Conservation (phyloP, 2,888 invertebrate genomes). For the Archaeoteleia sp. region DNA sequence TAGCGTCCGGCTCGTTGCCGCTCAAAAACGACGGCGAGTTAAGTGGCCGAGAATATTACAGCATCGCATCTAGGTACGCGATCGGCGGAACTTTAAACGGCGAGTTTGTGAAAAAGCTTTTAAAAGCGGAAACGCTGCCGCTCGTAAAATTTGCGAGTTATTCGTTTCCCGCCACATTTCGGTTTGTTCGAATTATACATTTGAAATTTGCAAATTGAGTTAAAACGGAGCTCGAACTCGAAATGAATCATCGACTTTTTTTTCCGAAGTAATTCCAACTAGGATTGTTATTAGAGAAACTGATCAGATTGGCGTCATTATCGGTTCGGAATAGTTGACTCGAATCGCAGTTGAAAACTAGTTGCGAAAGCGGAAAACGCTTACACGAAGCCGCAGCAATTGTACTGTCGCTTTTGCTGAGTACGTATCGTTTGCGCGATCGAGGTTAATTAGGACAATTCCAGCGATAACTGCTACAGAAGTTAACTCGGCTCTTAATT, state of each 20-base stretch:
- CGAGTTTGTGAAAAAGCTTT: slow-evolving; percentile 65
- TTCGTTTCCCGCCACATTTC: slow-evolving; percentile 57
- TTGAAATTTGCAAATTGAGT: no score
- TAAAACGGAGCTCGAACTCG: slow-evolving; percentile 18
- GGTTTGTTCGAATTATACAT: no score
- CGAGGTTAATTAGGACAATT: slow-evolving; percentile 52
- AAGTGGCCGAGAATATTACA: slow-evolving; percentile 64
- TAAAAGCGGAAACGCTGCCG: slow-evolving; percentile 64
- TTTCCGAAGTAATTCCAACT: no score
- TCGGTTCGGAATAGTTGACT: slow-evolving; percentile 41
- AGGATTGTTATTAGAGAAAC: no score
- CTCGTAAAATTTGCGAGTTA: slow-evolving; percentile 70
- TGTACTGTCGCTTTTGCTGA: slow-evolving; percentile 50
- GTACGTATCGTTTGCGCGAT: slow-evolving; percentile 46
- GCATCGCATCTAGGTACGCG: slow-evolving; percentile 54
- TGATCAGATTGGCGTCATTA: slow-evolving; percentile 48
- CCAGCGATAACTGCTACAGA: slow-evolving; percentile 35
- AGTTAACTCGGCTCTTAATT: slow-evolving; percentile 39
- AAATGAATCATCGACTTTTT: no score
- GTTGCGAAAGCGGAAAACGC: slow-evolving; percentile 51
- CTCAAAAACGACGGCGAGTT: slow-evolving; percentile 53
- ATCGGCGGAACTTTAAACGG: slow-evolving; percentile 62
- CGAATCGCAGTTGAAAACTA: slow-evolving; percentile 49
- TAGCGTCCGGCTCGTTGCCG: slow-evolving; percentile 24
- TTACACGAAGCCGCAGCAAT: slow-evolving; percentile 43